These are phyloP conservation scores for Thecophora atra DNA, from an alignment of 2,888 invertebrate genomes.

Conservation along the genomic window DNA sequence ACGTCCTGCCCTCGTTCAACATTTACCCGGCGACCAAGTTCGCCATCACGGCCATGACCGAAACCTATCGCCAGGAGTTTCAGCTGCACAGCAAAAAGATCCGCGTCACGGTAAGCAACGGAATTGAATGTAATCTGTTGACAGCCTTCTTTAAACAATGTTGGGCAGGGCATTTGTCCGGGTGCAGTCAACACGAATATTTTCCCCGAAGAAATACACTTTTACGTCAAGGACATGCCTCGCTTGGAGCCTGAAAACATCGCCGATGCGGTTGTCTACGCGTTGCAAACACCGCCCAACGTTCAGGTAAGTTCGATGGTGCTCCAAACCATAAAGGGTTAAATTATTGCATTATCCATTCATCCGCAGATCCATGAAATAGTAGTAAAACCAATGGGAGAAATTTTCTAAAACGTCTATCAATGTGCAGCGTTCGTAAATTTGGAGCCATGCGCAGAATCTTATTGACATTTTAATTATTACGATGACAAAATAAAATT, in stretches of 20 bases:
- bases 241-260: constrained; percentile 59
- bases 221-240: constrained; percentile 61
- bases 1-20: constrained; percentile 62
- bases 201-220: constrained; percentile 61
- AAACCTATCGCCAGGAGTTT: constrained; percentile 65
- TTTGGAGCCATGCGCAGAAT: too few relatives aligned
- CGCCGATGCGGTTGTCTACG: constrained; percentile 62
- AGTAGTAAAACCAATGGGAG: constrained; percentile 62
- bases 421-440: not conserved
- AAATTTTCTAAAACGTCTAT: constrained; percentile 53
- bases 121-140: too few relatives aligned
- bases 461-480: too few relatives aligned
- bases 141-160: too few relatives aligned
- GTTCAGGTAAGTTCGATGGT: constrained; percentile 55
- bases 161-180: constrained; percentile 59
- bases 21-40: constrained; percentile 66
- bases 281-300: constrained; percentile 58
- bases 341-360: constrained; percentile 8
- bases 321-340: not conserved
- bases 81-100: constrained; percentile 59
- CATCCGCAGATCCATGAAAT: constrained; percentile 58
- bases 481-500: not conserved
- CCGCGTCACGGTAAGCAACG: constrained; percentile 54
- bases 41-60: constrained; percentile 64
- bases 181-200: constrained; percentile 64